phyloP scores from a whole-genome alignment of 2,888 invertebrate genomes.

The Volucella inanis region DNA sequence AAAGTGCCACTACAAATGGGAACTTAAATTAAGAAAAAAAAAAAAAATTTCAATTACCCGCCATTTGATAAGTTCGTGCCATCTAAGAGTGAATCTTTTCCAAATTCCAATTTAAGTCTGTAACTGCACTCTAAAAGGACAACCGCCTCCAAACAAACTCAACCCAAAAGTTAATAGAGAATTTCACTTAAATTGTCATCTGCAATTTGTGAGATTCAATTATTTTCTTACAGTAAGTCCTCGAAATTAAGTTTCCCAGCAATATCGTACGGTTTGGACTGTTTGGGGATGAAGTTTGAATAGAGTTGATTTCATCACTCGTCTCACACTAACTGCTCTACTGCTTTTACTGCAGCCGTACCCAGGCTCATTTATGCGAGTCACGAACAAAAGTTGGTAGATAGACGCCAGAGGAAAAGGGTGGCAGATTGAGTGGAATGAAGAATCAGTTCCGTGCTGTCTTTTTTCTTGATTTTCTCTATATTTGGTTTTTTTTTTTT shows the following conservation, averaged over 20 bases:
- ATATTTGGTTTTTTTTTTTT: slow-evolving; percentile 9
- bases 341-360: slow-evolving; percentile 50
- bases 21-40: slow-evolving; percentile 20
- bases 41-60: background rate
- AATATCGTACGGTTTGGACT: slow-evolving; percentile 43
- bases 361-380: slow-evolving; percentile 65
- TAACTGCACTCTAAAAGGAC: slow-evolving; percentile 20
- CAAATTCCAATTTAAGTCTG: background rate
- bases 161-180: slow-evolving; percentile 51
- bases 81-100: background rate
- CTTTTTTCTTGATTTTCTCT: slow-evolving; percentile 15
- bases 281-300: slow-evolving; percentile 53
- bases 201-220: slow-evolving; percentile 73
- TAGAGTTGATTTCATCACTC: slow-evolving; percentile 68
- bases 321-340: too few relatives aligned
- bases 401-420: slow-evolving; percentile 25
- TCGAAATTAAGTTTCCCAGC: slow-evolving; percentile 65
- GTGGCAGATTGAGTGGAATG: slow-evolving; percentile 44
- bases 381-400: slow-evolving; percentile 60
- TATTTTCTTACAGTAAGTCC: slow-evolving; percentile 66
- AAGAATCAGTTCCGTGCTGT: slow-evolving; percentile 56
- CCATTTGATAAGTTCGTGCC: slow-evolving; percentile 18
- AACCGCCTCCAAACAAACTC: slow-evolving; percentile 26
- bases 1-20: background rate
- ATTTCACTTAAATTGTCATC: slow-evolving; percentile 75